Base-by-base conservation (phyloP, 2,888 invertebrate species). In the Yponomeuta malinellus region DNA sequence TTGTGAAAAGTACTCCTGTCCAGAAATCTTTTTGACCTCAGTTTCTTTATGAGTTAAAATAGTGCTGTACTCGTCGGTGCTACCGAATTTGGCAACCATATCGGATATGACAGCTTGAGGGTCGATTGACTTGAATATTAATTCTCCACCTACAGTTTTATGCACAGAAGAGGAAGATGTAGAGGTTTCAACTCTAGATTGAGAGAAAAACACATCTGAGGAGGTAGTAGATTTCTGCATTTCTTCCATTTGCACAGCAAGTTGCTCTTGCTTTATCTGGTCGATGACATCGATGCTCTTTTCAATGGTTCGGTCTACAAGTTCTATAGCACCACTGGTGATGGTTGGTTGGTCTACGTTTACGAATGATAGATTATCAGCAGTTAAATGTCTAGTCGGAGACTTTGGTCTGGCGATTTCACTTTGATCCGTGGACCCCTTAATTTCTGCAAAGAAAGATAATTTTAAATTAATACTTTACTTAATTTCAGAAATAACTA, bases 311-410 rank as follows among this genome's bases (percentile, higher is more conserved):
- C 91, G 83, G 77, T 93, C 93, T 12, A 93, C 93, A 48, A 93
- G 81, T 78, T 93, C 93, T 75, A 89, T 93, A 48, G 93, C 93
- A 73, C 93, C 93, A 70, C 85, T 93, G 0, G 93, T 93, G 52
- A 91, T 83, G 37, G 93, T 93, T 48, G 93, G 93, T 76, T 93
- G 93, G 73, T 92, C 90, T 48, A 93, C 89, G 75, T 92, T 93
- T 8, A 92, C 83, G 74, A 93, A 93, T 52, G 91, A 83, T 33
- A 91, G 73, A 74, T 93, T 90, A 74, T 92, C 92, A 31, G 87
- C 88, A 29, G 87, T 88, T 74, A 90, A 76, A 77, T 93, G 91
- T 82, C 90, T 91, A 15, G 86, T 87, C 43, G 92, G 92, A 74
- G 92, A 93, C 79, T 88, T 91, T 10, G 92, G 87, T 76, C 87